Percentiles rank a stretch among this genome's conserved stretches.
Evolutionary conservation across 2,113 vertebrate genomes (phyloP).

Genomic region (Abramis brama): DNA sequence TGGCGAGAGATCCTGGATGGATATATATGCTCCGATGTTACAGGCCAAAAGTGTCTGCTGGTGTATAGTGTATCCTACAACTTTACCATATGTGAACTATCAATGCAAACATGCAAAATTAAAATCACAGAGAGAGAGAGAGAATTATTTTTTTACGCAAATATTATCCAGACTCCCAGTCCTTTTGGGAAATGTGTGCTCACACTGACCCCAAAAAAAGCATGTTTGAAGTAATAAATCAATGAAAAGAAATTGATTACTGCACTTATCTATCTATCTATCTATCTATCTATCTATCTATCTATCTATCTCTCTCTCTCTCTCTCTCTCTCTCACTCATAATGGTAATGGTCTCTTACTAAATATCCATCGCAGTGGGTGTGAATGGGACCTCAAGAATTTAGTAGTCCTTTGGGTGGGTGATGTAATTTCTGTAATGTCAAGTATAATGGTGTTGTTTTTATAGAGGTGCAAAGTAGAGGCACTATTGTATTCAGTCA

Average conservation of each 20-base stretch:
- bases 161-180: slow-evolving; percentile 64
- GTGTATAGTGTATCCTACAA: slow-evolving; percentile 54
- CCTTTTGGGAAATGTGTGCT: slow-evolving; percentile 60
- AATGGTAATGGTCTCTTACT: background rate
- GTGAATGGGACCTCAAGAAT: background rate
- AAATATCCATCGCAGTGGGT: background rate
- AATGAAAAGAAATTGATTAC: slow-evolving; percentile 61
- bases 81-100: slow-evolving; percentile 73
- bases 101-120: slow-evolving; percentile 60
- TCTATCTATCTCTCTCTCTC: too few species aligned
- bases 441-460: background rate
- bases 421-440: background rate
- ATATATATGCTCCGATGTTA: slow-evolving; percentile 59
- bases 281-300: too few species aligned
- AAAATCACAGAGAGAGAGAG: too few species aligned
- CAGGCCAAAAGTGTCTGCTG: slow-evolving; percentile 57
- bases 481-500: background rate
- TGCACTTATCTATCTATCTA: background rate
- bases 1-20: slow-evolving; percentile 56
- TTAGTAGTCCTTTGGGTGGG: background rate
- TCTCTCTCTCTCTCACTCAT: too few species aligned
- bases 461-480: background rate
- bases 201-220: slow-evolving; percentile 65
- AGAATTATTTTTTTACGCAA: background rate
- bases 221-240: slow-evolving; percentile 62